Conservation (phyloP, 2,888 invertebrate genomes). For the Acheta domesticus region DNA sequence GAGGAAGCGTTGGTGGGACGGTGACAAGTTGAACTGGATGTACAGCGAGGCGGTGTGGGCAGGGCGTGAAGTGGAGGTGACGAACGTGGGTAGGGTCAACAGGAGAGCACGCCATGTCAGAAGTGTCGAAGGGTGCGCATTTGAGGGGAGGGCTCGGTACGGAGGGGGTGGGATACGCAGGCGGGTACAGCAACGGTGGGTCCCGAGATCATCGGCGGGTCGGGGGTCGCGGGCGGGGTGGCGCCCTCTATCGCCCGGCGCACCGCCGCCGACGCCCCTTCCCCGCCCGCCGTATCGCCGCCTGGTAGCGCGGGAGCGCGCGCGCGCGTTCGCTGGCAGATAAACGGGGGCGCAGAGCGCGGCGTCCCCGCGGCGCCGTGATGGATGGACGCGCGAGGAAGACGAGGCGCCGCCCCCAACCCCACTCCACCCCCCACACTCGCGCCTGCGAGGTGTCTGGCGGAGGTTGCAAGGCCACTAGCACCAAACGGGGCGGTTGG, state of each 20-base stretch:
- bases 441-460: too few relatives aligned
- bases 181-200: not conserved
- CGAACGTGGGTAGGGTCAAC: not conserved
- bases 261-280: too few relatives aligned
- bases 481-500: too few relatives aligned
- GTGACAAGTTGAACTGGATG: too few relatives aligned
- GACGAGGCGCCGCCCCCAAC: not conserved
- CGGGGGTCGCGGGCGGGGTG: not conserved
- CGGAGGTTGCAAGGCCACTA: too few relatives aligned
- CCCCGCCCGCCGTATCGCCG: too few relatives aligned
- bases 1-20: too few relatives aligned
- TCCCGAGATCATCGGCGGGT: not conserved
- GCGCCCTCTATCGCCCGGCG: not conserved
- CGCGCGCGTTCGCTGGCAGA: too few relatives aligned
- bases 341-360: not conserved
- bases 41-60: too few relatives aligned
- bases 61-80: not conserved
- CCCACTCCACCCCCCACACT: too few relatives aligned
- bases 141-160: not conserved
- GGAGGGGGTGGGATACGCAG: not conserved
- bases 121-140: not conserved
- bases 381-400: constrained; percentile 5
- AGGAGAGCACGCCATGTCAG: fast-evolving
- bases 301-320: too few relatives aligned
- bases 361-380: not conserved